These are phyloP conservation scores for Drosophila stalkeri DNA, from an alignment of 2,888 invertebrate species.

Conservation along the genomic window DNA sequence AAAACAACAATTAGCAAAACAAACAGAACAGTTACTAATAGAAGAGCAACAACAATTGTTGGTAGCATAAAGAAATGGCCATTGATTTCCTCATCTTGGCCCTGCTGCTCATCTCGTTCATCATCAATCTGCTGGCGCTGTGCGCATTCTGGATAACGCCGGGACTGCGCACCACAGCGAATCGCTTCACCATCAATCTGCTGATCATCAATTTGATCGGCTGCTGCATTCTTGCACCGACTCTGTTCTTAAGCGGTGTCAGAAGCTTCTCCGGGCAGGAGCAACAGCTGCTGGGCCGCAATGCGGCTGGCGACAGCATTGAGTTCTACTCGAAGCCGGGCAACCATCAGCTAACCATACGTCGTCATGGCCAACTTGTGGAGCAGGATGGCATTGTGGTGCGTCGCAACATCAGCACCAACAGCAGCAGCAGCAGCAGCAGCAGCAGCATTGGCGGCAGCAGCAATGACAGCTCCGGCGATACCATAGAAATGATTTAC, in stretches of 20 bases:
- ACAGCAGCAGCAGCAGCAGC: constrained; percentile 3
- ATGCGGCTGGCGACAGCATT: constrained; percentile 74
- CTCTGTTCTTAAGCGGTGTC: constrained; percentile 79
- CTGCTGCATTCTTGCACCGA: constrained; percentile 84
- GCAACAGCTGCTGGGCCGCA: background rate
- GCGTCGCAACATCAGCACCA: constrained; percentile 52
- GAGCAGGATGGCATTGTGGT: constrained; percentile 81
- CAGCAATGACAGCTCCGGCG: constrained; percentile 39
- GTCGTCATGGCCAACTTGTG: constrained; percentile 78
- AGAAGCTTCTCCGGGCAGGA: constrained; percentile 34
- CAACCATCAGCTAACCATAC: constrained; percentile 80
- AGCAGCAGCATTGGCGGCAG: constrained; percentile 33
- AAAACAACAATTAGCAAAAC: constrained; percentile 2
- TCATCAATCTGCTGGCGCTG: constrained; percentile 85
- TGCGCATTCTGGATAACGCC: constrained; percentile 86
- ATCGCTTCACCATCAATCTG: constrained; percentile 85
- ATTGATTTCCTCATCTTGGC: constrained; percentile 85
- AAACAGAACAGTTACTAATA: constrained; percentile 26
- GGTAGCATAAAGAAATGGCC: constrained; percentile 79
- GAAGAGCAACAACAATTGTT: constrained; percentile 25
- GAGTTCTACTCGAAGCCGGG: constrained; percentile 81
- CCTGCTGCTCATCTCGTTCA: constrained; percentile 84
- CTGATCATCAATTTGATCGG: constrained; percentile 84
- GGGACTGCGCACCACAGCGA: constrained; percentile 85
- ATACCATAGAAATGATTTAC: constrained; percentile 78